Evolutionary conservation across 2,797 vertebrate genomes (phyloP), one percentile per base, ranked within the genome.

Genomic region (Thripadectes ignobilis): DNA sequence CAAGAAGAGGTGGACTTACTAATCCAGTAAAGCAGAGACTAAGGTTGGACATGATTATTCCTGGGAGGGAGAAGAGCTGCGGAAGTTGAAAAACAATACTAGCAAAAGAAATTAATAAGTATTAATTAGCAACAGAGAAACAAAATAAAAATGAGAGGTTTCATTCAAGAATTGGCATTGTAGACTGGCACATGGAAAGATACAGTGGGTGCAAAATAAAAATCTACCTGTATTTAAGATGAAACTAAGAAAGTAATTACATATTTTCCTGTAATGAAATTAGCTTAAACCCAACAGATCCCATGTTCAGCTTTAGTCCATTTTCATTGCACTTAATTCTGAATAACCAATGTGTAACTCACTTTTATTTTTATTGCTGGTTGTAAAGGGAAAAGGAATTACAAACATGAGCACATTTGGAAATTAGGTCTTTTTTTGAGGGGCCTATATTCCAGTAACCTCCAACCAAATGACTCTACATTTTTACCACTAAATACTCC

Each of bases 401-500:
- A 84, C 91, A 89, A 94, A n/a, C 77, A 91, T 55, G 73, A 89
- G 71, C 73, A 81, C 62, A 63, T 68, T 54, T 84, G 78, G 52
- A 89, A 93, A 87, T 32, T 9, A 57, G 23, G 79, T 32, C 68
- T 73, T 89, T 85, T 88, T 76, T 10, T 49, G 48, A 68, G 48
- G 68, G 62, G 46, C 9, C 54, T 90, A 48, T 83, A 84, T 95
- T 95, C 77, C 89, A 77, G 86, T 91, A 96, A 80, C 51, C 62
- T 68, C 74, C 73, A 82, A 39, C 16, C 54, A 93, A 89, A 74
- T 9, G 49, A 65, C 43, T 39, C 51, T 39, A 59, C 39, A 63
- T 66, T 67, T 90, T 54, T 77, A 88, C 91, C 74, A 95, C 85
- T 95, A 89, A 89, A 83, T 80, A 72, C 38, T 89, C 54, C 45